Evolutionary conservation across 2,888 invertebrate species (phyloP).

Genomic region (Endotricha flammealis): DNA sequence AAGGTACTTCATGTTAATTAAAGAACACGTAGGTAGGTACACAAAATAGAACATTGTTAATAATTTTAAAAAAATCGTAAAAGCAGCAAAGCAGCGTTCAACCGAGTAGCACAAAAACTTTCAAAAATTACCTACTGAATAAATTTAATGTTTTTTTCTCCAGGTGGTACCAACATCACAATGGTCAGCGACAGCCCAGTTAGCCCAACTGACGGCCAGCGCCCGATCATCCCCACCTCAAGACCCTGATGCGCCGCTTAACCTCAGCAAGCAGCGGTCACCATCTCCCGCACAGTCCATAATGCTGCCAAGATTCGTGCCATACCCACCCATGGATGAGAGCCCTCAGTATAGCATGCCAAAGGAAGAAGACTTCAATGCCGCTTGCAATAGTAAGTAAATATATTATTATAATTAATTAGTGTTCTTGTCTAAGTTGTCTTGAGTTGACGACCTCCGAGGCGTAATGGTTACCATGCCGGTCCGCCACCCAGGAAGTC

Average conservation of each 20-base stretch:
- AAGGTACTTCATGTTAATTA: no score
- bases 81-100: no score
- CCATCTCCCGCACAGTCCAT: conserved; percentile 80
- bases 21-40: no score
- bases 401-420: no score
- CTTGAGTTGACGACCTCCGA: no score
- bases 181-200: conserved; percentile 85
- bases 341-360: conserved; percentile 56
- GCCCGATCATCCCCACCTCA: conserved; percentile 78
- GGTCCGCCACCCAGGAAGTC: no score
- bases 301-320: conserved; percentile 72
- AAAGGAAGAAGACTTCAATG: conserved; percentile 65
- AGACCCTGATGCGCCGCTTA: conserved; percentile 91
- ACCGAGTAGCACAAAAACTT: no score
- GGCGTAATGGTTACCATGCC: no score
- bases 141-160: conserved; percentile 13
- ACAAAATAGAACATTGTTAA: no score
- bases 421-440: no score
- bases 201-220: conserved; percentile 82
- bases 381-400: conserved; percentile 62
- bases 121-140: no score
- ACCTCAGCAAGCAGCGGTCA: conserved; percentile 91
- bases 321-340: conserved; percentile 68
- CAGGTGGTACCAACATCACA: conserved; percentile 74
- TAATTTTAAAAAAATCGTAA: no score